Base-by-base conservation (phyloP, 2,797 vertebrate genomes). In the Mallotus villosus region DNA sequence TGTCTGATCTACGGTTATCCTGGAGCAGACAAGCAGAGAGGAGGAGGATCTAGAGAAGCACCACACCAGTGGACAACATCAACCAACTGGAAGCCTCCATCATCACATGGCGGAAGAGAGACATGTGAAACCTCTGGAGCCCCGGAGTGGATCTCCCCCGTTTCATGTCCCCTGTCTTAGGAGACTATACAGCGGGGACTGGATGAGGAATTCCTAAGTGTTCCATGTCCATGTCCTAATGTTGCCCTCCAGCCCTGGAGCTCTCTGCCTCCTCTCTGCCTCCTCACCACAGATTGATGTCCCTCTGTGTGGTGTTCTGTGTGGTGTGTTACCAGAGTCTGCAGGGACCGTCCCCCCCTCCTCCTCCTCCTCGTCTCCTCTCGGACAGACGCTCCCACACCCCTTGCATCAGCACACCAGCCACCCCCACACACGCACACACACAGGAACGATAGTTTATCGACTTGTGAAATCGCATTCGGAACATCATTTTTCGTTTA, bases 391-490 rank as follows among this genome's bases (percentile, higher is more conserved):
- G 11, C 46, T 17, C 46, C 14, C 16, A 14, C 11, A 89, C 71
- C 27, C 14, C 29, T 74, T 1, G 16, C 82, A 84, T 92, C 91
- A 90, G 88, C 90, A 89, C 85, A 87, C 88, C 66, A 32, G 27
- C 14, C 25, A 7, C 25, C 25, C 51, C 34, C 46, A 55, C 66
- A 63, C 72, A 49, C 22, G 24, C 27, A 34, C 57, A 71, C 49
- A 29, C 64, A 67, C 57, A 12, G 17, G 34, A 34, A 34, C 32
- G 32, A 70, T 81, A 88, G 84, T 91, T 92, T 91, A 92, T 91
- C 80, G 90, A 89, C 89, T 92, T 90, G 87, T 86, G 88, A 91
- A 91, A 90, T 89, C 85, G 81, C 88, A 89, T 85, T 88, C 84
- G 83, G 83, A 86, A 83, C 6, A 9, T 21, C 66, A 19, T 14